A percentile compares a stretch with the other conserved stretches of the same genome.
phyloP scores from a whole-genome alignment of 2,797 vertebrate genomes.

The Melanotaenia pygmaea region DNA sequence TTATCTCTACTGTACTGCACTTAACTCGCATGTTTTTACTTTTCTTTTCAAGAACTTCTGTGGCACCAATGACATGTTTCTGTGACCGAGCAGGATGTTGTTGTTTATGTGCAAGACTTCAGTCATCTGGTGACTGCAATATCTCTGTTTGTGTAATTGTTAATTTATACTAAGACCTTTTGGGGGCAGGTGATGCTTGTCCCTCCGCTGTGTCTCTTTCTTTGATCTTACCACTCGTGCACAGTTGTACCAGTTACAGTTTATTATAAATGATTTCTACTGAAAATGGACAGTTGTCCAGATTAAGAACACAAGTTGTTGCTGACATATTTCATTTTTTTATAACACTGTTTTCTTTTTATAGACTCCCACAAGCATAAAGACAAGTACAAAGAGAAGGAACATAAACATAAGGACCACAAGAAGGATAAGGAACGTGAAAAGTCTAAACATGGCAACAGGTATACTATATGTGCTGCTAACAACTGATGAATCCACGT shows the following conservation, averaged over 20 bases:
- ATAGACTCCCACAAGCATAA: conserved; percentile 96
- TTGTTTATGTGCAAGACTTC: too few species aligned
- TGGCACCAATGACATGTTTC: too few species aligned
- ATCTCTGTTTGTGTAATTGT: too few species aligned
- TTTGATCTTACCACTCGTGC: background rate
- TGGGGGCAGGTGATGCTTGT: background rate
- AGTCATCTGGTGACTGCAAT: too few species aligned
- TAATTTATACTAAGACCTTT: too few species aligned
- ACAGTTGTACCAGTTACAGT: background rate
- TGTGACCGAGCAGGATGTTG: too few species aligned
- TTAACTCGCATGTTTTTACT: too few species aligned
- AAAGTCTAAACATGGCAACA: conserved; percentile 95
- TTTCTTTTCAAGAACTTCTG: too few species aligned
- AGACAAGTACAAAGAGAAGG: conserved; percentile 98
- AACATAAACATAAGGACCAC: conserved; percentile 98
- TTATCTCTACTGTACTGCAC: too few species aligned
- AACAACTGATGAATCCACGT: background rate
- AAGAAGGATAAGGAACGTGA: conserved; percentile 97
- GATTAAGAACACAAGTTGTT: too few species aligned
- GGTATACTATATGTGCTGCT: conserved; percentile 77
- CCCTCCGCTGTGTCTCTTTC: background rate
- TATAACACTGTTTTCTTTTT: conserved; percentile 20
- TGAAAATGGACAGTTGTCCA: too few species aligned
- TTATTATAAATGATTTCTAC: background rate
- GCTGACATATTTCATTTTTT: too few species aligned